Evolutionary conservation across 2,797 vertebrate genomes (phyloP).

Genomic region (Karalla daura): DNA sequence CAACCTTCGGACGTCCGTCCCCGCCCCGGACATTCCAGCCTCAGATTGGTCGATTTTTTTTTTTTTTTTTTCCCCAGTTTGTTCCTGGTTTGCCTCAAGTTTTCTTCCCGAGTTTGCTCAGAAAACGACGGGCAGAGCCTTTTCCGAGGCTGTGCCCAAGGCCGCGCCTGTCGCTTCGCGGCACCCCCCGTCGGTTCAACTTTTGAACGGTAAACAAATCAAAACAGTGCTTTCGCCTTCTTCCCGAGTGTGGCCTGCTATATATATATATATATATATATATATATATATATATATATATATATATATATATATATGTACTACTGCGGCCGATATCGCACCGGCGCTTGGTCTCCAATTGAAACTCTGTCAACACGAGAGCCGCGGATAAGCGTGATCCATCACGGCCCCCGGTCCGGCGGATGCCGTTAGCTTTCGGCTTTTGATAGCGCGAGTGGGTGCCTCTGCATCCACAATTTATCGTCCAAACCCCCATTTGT

Average conservation of each 20-base stretch:
- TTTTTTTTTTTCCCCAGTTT: no score
- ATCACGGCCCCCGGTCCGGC: neutral
- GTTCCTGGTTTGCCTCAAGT: no score
- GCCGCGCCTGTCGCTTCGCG: no score
- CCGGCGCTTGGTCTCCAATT: neutral
- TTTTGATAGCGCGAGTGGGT: slow-evolving; percentile 18
- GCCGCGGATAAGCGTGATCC: neutral
- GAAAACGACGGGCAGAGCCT: no score
- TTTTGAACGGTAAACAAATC: neutral
- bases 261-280: no score
- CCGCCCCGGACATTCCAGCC: neutral
- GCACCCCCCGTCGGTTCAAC: no score
- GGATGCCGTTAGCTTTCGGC: slow-evolving; percentile 15
- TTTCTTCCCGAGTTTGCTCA: no score
- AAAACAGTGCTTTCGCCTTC: neutral
- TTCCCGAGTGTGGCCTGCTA: neutral
- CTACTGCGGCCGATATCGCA: neutral
- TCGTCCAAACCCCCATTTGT: slow-evolving; percentile 39
- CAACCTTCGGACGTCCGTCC: no score
- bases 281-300: no score
- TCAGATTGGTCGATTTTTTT: neutral
- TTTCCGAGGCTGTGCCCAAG: no score
- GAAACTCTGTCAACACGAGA: slow-evolving; percentile 14
- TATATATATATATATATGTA: no score
- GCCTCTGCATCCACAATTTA: slow-evolving; percentile 20